A percentile compares a stretch with the other conserved stretches of the same genome.
phyloP scores from a whole-genome alignment of 2,113 vertebrate genomes.

The Hippocampus guttulatus region DNA sequence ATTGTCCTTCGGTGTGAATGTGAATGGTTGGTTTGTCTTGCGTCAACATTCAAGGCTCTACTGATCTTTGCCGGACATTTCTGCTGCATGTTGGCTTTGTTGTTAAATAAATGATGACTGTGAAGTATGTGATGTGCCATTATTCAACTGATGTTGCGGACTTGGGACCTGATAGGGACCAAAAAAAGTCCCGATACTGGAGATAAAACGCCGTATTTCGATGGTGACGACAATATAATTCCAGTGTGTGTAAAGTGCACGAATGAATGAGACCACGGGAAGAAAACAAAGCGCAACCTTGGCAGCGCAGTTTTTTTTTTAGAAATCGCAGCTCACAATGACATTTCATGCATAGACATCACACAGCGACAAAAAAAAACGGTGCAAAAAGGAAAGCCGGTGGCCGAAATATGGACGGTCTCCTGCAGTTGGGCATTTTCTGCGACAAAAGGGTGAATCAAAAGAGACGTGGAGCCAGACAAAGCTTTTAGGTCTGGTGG shows the following conservation, averaged over 20 bases:
- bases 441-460: slow-evolving; percentile 70
- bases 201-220: slow-evolving; percentile 8
- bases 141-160: neutral
- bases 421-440: slow-evolving; percentile 58
- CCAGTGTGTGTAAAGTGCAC: neutral
- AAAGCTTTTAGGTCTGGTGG: slow-evolving; percentile 66
- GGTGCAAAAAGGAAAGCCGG: neutral
- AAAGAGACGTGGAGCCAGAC: slow-evolving; percentile 66
- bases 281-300: neutral
- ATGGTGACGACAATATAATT: neutral
- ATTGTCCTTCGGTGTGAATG: no score
- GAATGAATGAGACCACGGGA: neutral
- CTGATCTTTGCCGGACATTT: neutral
- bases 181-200: neutral
- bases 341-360: neutral
- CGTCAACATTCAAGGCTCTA: no score
- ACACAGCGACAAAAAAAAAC: neutral
- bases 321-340: neutral
- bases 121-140: neutral
- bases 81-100: neutral
- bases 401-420: slow-evolving; percentile 16
- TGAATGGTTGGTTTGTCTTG: no score
- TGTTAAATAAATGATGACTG: neutral
- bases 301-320: neutral
- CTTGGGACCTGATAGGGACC: neutral